Evolutionary conservation across 2,888 invertebrate genomes (phyloP).

Genomic region (Schizaphis graminum): DNA sequence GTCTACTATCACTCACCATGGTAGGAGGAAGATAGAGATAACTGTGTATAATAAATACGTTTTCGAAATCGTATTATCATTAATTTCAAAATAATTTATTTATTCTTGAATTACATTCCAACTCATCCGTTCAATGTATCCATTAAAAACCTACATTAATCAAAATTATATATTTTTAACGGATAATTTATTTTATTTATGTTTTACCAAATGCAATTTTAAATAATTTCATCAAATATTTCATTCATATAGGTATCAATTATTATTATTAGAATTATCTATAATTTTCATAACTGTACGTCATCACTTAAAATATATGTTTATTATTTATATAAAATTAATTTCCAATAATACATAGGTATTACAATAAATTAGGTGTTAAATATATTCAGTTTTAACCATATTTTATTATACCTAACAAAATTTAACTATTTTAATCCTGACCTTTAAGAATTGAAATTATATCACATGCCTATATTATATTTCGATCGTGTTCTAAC

Average conservation of each 20-base stretch:
- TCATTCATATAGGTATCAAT: not conserved
- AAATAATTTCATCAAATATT: slow-evolving; percentile 33
- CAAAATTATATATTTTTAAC: slow-evolving; percentile 42
- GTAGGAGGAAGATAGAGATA: not conserved
- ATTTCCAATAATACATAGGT: not conserved
- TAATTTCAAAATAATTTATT: slow-evolving; percentile 58
- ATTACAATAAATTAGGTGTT: not conserved
- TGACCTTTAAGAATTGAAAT: not conserved
- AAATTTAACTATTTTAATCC: not conserved
- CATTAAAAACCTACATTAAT: slow-evolving; percentile 27
- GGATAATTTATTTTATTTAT: not conserved
- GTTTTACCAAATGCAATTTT: not conserved
- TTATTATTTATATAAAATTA: not conserved
- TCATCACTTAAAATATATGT: not conserved
- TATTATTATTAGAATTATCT: not conserved
- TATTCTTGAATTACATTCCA: slow-evolving; percentile 55
- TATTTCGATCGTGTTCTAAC: not conserved
- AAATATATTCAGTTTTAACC: not conserved
- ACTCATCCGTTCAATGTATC: not conserved
- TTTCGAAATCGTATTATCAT: slow-evolving; percentile 52
- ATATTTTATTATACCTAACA: not conserved
- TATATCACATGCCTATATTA: not conserved
- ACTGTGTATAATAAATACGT: slow-evolving; percentile 58
- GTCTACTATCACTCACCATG: not conserved
- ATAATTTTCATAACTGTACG: not conserved